Percentiles rank a stretch among this genome's conserved stretches.
These are phyloP conservation scores for Todus mexicanus DNA, from an alignment of 2,797 vertebrate species.

Conservation along the genomic window DNA sequence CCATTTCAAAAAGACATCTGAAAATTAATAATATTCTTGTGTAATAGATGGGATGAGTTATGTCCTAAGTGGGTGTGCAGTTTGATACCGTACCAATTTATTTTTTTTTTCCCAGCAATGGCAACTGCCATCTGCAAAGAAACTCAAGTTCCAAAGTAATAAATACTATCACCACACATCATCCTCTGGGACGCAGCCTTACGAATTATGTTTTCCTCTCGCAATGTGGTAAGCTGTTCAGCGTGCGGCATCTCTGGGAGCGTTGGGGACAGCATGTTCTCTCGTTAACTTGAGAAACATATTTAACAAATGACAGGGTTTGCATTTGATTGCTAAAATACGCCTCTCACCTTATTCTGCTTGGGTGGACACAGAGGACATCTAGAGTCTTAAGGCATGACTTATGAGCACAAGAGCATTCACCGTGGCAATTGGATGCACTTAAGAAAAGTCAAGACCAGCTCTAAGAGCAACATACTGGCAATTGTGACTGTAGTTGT, in stretches of 20 bases:
- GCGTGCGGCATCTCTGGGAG: background rate
- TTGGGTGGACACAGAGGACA: background rate
- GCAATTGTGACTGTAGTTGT: background rate
- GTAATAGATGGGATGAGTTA: background rate
- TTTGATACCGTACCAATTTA: background rate
- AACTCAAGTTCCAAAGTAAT: constrained; percentile 37
- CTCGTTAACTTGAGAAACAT: background rate
- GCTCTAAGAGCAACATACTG: background rate
- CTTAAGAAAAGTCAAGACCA: background rate
- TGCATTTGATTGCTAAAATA: background rate
- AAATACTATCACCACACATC: constrained; percentile 64
- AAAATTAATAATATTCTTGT: constrained; percentile 12
- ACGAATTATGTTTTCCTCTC: constrained; percentile 40
- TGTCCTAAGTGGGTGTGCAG: background rate
- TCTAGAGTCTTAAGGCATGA: background rate
- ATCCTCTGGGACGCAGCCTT: background rate
- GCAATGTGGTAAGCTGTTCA: constrained; percentile 6
- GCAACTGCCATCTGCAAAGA: constrained; percentile 36
- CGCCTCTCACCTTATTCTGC: background rate
- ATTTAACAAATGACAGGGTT: background rate
- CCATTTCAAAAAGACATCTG: background rate
- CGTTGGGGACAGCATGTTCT: background rate
- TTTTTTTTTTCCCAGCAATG: constrained; percentile 16
- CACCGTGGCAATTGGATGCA: background rate
- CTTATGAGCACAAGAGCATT: background rate